These are phyloP conservation scores for Andrena bicolor DNA, from an alignment of 2,888 invertebrate genomes.

Conservation along the genomic window DNA sequence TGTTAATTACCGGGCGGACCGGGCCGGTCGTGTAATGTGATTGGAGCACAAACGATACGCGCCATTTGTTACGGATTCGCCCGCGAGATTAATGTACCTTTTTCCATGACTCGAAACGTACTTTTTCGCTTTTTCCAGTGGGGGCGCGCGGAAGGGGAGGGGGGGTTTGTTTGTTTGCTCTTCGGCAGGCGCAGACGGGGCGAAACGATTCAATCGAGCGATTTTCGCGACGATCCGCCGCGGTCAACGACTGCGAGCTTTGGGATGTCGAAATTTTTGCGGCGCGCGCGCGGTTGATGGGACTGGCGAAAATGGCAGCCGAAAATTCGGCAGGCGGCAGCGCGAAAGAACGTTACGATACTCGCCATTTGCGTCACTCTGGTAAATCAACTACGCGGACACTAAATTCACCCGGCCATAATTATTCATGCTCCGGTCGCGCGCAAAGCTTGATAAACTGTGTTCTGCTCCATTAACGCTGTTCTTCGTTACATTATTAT, in stretches of 20 bases:
- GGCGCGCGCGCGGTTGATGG: neutral
- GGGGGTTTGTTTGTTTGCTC: neutral
- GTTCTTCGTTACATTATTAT: slow-evolving; percentile 49
- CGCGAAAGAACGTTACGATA: neutral
- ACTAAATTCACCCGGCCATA: slow-evolving; percentile 27
- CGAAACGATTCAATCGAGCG: slow-evolving; percentile 31
- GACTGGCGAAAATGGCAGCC: too few relatives aligned
- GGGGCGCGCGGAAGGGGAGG: neutral
- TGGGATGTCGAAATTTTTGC: neutral
- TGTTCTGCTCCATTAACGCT: slow-evolving; percentile 38
- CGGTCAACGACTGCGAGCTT: neutral
- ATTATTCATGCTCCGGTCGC: slow-evolving; percentile 24
- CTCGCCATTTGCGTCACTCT: neutral
- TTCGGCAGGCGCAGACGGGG: neutral
- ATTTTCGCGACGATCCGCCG: neutral
- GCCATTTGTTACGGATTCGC: slow-evolving; percentile 64
- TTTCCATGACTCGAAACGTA: slow-evolving; percentile 38
- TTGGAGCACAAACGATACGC: slow-evolving; percentile 73
- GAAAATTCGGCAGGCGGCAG: too few relatives aligned
- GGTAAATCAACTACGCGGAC: slow-evolving; percentile 32
- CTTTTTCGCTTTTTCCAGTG: slow-evolving; percentile 21
- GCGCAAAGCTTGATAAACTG: slow-evolving; percentile 55
- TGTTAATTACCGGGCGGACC: slow-evolving; percentile 80
- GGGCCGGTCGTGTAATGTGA: slow-evolving; percentile 75
- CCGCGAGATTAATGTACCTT: slow-evolving; percentile 56